Evolutionary conservation across 2,888 invertebrate genomes (phyloP), one percentile per base, ranked within the genome.

Genomic region (Caenorhabditis macrosperma): DNA sequence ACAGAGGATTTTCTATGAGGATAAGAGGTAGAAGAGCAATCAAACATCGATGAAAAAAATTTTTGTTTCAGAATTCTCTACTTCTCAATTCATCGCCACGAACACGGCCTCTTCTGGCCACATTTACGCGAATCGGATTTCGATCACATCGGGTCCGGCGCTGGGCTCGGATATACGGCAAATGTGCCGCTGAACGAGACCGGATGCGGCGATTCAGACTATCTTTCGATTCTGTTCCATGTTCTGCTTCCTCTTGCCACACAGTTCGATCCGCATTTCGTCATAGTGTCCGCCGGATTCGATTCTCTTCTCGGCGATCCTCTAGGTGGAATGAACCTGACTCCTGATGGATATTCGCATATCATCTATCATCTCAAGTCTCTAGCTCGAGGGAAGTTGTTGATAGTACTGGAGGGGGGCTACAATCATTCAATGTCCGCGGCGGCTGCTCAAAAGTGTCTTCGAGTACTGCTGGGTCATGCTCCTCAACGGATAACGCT

Each of bases 41-140:
- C 35, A 24, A 6, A 15, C 20, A 48, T 52, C 35, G 6, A 35
- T 28, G 54, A 6, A 54, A 33, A 33, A 5, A 33, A 33, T 10
- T 10, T 33, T 5, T 33, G 33, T 91, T 91, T 59, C 91, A 96
- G 96, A 88, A 97, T 98, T 28, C 92, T 98, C 0, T 97, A 96
- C 91, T 95, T 98, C 92, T 98, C 97, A 0, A 95, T 97, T 78
- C 98, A 98, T 92, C 96, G 97, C 6, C 97, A 95, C 92, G 95
- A 97, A 91, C 93, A 95, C 91, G 97, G 97, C 0, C 91, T 93
- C 61, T 97, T 95, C 92, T 98, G 97, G 97, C 97, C 98, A 0
- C 94, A 95, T 91, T 92, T 97, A n/a, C 93, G 94, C 41, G 96
- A 97, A 92, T 95, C 96, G 0, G 94, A 97, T 91, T 97, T 94